Conservation (phyloP, 2,888 invertebrate species). For the Drosophila demipolita region DNA sequence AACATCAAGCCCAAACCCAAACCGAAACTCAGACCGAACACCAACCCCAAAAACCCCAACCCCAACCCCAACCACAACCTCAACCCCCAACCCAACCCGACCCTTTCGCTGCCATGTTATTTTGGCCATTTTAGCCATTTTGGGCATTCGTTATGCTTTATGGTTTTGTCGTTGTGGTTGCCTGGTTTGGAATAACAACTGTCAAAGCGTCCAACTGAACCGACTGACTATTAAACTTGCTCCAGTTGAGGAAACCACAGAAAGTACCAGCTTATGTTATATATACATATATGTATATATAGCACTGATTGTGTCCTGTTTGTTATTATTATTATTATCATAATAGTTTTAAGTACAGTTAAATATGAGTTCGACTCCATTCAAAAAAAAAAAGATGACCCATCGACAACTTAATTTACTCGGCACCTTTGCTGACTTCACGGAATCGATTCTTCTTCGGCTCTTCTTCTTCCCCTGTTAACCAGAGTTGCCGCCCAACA, state of each 20-base stretch:
- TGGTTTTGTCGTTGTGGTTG: conserved; percentile 52
- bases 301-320: not conserved
- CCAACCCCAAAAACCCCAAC: not conserved
- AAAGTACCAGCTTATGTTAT: not conserved
- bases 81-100: conserved; percentile 11
- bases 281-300: not conserved
- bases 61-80: not conserved
- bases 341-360: not conserved
- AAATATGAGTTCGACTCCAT: not conserved
- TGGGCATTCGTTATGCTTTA: conserved; percentile 53
- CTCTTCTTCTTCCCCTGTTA: not conserved
- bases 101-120: conserved; percentile 33
- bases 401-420: not conserved
- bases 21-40: no score
- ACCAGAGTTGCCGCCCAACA: not conserved
- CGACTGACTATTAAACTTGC: conserved; percentile 14
- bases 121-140: not conserved
- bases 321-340: not conserved
- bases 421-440: not conserved
- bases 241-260: not conserved
- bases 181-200: conserved; percentile 11
- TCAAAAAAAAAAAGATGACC: not conserved
- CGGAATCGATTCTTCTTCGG: no score
- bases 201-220: conserved; percentile 9
- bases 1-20: not conserved